Base-by-base conservation (phyloP, 2,888 invertebrate species). In the Oxycera nigricornis region DNA sequence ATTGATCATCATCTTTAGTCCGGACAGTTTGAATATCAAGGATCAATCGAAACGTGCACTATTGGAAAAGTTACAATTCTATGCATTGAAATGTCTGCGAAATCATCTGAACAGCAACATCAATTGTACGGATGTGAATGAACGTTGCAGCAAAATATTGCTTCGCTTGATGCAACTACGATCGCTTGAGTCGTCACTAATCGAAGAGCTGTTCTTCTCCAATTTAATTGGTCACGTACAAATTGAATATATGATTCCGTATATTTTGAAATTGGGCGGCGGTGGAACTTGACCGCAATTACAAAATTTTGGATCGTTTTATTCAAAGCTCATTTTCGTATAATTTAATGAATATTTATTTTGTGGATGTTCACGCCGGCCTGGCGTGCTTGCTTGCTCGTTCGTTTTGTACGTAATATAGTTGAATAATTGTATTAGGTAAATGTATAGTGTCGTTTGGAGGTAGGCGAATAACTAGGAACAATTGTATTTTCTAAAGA, bases 181-280 rank as follows among this genome's bases (percentile, higher is more conserved):
- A 78, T 89, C 91, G 78, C 90, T 93, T 82, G 90, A 92, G 74
- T 91, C 93, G 1, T 86, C 91, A 14, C 89, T 94, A 76, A 87
- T 97, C 72, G 97, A 97, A 84, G 96, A 97, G 82, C 88, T 97
- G 73, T 97, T 97, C 88, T 97, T 97, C 82, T 92, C 95, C 2
- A 95, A 94, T 68, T 89, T 97, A 76, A 91, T 96, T 62, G 97
- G 96, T 3, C 94, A 93, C 84, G 94, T 98, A 80, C 95, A 96
- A 86, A 96, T 98, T 76, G 96, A 98, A 82, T 95, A 94, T 82
- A 94, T 98, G 79, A 94, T 98, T 84, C 97, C 97, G 30, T 96
- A 93, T 81, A 92, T 98, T 82, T 88, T 98, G 79, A 92, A 83
- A 79, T 79, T 86, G 77, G 83, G 84, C 78, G 83, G 77, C 59